Base-by-base conservation (phyloP, 2,888 invertebrate species). In the Vannuccia rotundouncinata region DNA sequence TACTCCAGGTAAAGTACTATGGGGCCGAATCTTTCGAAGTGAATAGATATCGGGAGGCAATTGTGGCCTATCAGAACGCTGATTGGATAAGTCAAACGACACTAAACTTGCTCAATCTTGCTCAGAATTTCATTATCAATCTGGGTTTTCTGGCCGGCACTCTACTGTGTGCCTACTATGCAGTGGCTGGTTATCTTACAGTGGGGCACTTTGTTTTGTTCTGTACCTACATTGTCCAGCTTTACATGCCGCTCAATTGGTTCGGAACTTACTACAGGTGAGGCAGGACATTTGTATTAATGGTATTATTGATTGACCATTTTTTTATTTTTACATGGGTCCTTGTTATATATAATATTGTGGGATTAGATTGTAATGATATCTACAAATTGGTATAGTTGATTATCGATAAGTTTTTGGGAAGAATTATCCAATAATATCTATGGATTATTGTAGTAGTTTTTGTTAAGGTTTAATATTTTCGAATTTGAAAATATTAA, bases 251-350 rank as follows among this genome's bases (percentile, higher is more conserved):
- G 0, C 89, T 99, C 78, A 98, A 98, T 89, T 98, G 94, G 93
- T 95, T 99, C 86, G 98, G 98, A 30, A 97, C 96, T 0, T 97
- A 95, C 86, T 99, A 99, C 87, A 93, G 95, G 94, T 94, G n/a
- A 87, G 86, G 84, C 27, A 29, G n/a, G n/a, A n/a, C n/a, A n/a
- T n/a, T n/a, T n/a, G n/a, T n/a, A n/a, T n/a, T n/a, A n/a, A n/a
- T n/a, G n/a, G n/a, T n/a, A n/a, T n/a, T n/a, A n/a, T n/a, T n/a
- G n/a, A n/a, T n/a, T n/a, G n/a, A n/a, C n/a, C n/a, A n/a, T n/a
- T n/a, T n/a, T n/a, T n/a, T n/a, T n/a, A n/a, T n/a, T n/a, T n/a
- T n/a, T n/a, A n/a, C n/a, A n/a, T n/a, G n/a, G n/a, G n/a, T n/a
- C n/a, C n/a, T n/a, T n/a, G n/a, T n/a, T n/a, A n/a, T n/a, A n/a